These are phyloP conservation scores for Vireo griseus DNA, from an alignment of 2,797 vertebrate genomes.

Conservation along the genomic window DNA sequence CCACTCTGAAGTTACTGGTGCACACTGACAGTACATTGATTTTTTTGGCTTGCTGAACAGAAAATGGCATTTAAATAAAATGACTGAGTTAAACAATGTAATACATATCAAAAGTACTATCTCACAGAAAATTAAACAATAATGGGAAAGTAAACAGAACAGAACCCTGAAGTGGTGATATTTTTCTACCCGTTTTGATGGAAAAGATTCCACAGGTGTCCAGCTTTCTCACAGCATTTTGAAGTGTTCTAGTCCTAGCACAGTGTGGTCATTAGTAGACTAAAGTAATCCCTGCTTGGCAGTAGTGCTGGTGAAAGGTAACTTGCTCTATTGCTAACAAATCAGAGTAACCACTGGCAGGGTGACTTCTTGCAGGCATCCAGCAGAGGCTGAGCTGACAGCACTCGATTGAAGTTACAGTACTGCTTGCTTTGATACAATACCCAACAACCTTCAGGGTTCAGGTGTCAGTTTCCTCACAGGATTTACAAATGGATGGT, in stretches of 20 bases:
- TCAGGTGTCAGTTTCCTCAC: conserved; percentile 35
- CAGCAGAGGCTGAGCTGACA: conserved; percentile 17
- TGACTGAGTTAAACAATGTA: conserved; percentile 13
- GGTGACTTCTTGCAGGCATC: conserved; percentile 46
- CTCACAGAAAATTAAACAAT: conserved; percentile 49
- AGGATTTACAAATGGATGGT: conserved; percentile 1
- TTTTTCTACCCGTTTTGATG: conserved; percentile 72
- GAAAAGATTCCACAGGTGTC: conserved; percentile 59
- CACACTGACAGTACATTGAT: conserved; percentile 44
- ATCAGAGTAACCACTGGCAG: conserved; percentile 61
- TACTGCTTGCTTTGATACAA: not conserved
- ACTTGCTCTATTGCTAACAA: conserved; percentile 67
- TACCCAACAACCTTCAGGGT: conserved; percentile 43
- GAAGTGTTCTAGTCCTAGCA: conserved; percentile 51
- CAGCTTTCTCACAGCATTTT: conserved; percentile 55
- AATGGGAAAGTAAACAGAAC: conserved; percentile 52
- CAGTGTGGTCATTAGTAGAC: conserved; percentile 38
- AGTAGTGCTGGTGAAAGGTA: conserved; percentile 77
- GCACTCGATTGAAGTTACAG: not conserved
- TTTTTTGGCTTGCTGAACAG: conserved; percentile 66
- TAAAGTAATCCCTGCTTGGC: conserved; percentile 68
- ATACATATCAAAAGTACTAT: conserved; percentile 25
- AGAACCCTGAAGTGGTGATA: conserved; percentile 68
- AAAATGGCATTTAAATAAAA: conserved; percentile 63
- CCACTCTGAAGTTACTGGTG: conserved; percentile 28